Evolutionary conservation across 2,888 invertebrate genomes (phyloP).

Genomic region (Drosophila ustulata): DNA sequence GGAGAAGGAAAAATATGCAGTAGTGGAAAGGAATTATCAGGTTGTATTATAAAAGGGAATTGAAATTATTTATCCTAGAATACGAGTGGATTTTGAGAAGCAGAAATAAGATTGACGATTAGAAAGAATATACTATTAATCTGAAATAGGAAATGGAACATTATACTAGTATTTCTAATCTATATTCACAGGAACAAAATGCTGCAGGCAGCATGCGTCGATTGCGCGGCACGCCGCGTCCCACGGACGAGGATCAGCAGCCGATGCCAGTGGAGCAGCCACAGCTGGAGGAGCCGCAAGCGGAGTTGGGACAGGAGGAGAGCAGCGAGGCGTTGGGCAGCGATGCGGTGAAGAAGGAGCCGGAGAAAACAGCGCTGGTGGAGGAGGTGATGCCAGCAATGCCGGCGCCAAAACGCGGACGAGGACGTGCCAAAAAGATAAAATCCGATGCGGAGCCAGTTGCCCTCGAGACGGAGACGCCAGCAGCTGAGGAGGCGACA

Average conservation of each 20-base stretch:
- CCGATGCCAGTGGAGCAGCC: constrained; percentile 1
- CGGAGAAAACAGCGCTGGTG: constrained; percentile 42
- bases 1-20: too few relatives aligned
- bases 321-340: constrained; percentile 11
- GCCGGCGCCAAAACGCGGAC: constrained; percentile 71
- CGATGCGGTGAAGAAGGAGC: constrained; percentile 59
- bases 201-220: constrained; percentile 66
- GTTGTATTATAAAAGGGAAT: too few relatives aligned
- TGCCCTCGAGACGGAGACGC: constrained; percentile 7
- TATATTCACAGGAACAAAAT: constrained; percentile 61
- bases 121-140: too few relatives aligned
- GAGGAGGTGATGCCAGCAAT: constrained; percentile 7
- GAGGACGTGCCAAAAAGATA: constrained; percentile 76
- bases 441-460: constrained; percentile 48
- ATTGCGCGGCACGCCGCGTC: constrained; percentile 72
- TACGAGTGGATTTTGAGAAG: too few relatives aligned
- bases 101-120: too few relatives aligned
- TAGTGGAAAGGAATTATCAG: too few relatives aligned
- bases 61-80: too few relatives aligned
- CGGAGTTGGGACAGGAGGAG: constrained; percentile 21
- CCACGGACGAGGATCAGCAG: constrained; percentile 51
- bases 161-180: too few relatives aligned
- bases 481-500: constrained; percentile 3
- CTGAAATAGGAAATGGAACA: too few relatives aligned
- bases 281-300: constrained; percentile 13